Conservation (phyloP, 1,140 invertebrate genomes). For the Hylaeus anthracinus region DNA sequence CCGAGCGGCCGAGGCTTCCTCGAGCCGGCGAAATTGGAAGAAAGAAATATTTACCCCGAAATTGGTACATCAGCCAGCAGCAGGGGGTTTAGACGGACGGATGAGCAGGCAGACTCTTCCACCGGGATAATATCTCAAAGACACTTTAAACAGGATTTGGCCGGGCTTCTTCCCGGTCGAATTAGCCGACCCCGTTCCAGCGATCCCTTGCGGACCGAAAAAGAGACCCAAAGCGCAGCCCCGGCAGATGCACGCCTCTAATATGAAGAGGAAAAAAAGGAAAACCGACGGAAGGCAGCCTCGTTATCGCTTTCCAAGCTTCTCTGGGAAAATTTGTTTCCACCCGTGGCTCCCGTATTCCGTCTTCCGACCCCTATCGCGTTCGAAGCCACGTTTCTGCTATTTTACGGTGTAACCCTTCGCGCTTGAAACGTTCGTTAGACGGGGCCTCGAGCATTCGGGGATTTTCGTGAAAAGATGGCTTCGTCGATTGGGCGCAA, state of each 20-base stretch:
- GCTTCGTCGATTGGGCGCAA: not conserved
- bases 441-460: not conserved
- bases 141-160: slow-evolving; percentile 59
- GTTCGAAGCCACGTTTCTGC: not conserved
- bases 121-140: slow-evolving; percentile 51
- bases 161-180: slow-evolving; percentile 18
- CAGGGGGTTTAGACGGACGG: slow-evolving; percentile 14
- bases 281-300: not conserved
- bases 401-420: not conserved
- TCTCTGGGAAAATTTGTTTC: slow-evolving; percentile 28
- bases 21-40: slow-evolving; percentile 54
- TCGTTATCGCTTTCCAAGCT: slow-evolving; percentile 41
- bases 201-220: not conserved
- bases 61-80: slow-evolving; percentile 59
- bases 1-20: slow-evolving; percentile 16
- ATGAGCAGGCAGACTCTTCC: not conserved
- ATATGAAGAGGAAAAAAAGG: slow-evolving; percentile 27
- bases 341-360: not conserved
- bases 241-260: slow-evolving; percentile 20
- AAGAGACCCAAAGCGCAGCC: not conserved
- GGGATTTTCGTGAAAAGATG: not conserved
- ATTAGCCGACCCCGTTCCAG: slow-evolving; percentile 37
- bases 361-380: not conserved
- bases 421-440: slow-evolving; percentile 1
- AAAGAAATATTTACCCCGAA: slow-evolving; percentile 70